Evolutionary conservation across 2,888 invertebrate genomes (phyloP).

Genomic region (Uropetala carovei): DNA sequence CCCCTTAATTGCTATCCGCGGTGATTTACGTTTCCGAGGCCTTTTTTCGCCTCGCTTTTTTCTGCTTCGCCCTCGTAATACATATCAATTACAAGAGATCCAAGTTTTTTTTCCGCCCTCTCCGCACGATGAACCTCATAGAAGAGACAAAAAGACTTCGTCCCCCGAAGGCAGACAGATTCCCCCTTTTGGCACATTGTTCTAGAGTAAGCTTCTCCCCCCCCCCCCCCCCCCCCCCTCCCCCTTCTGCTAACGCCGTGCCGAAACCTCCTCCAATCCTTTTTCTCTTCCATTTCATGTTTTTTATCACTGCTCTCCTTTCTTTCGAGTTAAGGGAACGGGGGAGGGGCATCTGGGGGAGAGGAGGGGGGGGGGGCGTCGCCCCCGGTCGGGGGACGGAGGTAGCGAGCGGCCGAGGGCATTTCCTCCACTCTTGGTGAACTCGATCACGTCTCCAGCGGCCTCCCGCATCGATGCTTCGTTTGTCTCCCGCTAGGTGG

Average conservation of each 20-base stretch:
- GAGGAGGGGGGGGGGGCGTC: no score
- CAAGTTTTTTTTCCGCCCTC: not conserved
- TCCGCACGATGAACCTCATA: not conserved
- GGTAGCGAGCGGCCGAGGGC: no score
- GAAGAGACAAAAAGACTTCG: not conserved
- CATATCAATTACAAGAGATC: conserved; percentile 38
- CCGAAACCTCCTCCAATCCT: not conserved
- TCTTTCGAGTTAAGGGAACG: no score
- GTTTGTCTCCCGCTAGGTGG: not conserved
- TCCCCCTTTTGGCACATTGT: conserved; percentile 14
- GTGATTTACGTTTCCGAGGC: not conserved
- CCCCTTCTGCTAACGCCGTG: not conserved
- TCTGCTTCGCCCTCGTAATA: not conserved
- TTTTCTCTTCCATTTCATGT: not conserved
- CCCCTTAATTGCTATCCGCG: not conserved
- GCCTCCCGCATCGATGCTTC: not conserved
- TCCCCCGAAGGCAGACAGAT: not conserved
- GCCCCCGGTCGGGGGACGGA: no score
- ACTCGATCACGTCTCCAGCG: no score
- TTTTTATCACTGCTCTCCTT: no score
- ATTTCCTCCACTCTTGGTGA: no score
- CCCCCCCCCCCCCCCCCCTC: not conserved
- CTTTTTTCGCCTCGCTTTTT: not conserved
- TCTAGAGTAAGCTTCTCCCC: not conserved
- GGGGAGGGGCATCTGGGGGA: no score